These are phyloP conservation scores for Vesta saturnalis DNA, from an alignment of 2,888 invertebrate species.

Conservation along the genomic window DNA sequence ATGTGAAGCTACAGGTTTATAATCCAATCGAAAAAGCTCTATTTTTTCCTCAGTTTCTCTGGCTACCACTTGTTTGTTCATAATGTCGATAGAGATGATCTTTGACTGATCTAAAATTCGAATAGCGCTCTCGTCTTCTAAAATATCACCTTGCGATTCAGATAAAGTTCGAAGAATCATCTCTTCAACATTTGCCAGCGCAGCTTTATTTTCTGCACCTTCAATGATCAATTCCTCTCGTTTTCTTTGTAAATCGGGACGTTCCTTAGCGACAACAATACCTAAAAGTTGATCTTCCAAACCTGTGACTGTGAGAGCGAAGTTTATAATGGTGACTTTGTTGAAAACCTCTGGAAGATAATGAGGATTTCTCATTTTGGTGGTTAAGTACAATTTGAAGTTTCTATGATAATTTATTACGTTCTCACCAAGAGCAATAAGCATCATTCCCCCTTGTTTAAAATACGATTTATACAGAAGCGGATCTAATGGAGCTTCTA, in stretches of 20 bases:
- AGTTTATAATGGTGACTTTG: constrained; percentile 85
- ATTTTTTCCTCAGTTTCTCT: constrained; percentile 82
- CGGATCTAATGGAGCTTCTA: constrained; percentile 83
- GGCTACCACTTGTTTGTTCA: constrained; percentile 81
- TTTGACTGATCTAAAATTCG: constrained; percentile 89
- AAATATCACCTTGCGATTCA: constrained; percentile 84
- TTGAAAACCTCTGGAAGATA: constrained; percentile 86
- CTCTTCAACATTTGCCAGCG: constrained; percentile 87
- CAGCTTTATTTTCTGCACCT: constrained; percentile 81
- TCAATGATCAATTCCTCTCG: constrained; percentile 81
- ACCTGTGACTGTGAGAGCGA: constrained; percentile 83
- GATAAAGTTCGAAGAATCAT: constrained; percentile 87
- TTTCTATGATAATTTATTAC: constrained; percentile 79
- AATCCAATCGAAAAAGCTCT: constrained; percentile 78
- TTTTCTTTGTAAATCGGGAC: constrained; percentile 84
- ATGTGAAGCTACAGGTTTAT: constrained; percentile 81
- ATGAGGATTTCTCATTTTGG: constrained; percentile 85
- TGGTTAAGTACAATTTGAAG: constrained; percentile 84
- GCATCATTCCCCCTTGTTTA: constrained; percentile 76
- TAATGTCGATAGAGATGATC: constrained; percentile 80
- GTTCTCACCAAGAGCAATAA: constrained; percentile 81
- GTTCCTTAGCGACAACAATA: constrained; percentile 85
- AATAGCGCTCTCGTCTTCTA: constrained; percentile 92
- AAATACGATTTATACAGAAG: constrained; percentile 79
- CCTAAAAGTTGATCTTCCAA: constrained; percentile 85